Evolutionary conservation across 2,888 invertebrate species (phyloP).

Genomic region (Nemoura dubitans): DNA sequence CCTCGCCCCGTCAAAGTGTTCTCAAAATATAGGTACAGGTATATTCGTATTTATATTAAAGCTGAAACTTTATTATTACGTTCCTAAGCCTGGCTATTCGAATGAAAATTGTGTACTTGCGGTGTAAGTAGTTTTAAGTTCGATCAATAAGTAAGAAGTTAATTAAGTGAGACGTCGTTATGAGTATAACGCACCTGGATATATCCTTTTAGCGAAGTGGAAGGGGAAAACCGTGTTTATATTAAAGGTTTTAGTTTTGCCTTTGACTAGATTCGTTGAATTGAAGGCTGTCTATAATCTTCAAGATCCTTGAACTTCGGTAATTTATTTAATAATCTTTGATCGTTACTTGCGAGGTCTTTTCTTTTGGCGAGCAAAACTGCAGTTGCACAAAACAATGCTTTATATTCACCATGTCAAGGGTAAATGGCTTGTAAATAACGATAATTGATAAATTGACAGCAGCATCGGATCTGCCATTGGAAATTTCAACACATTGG

Average conservation of each 20-base stretch:
- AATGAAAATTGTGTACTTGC: constrained; percentile 4
- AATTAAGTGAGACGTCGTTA: not conserved
- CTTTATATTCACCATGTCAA: not conserved
- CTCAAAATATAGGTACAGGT: not conserved
- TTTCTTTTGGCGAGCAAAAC: not conserved
- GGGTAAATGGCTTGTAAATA: not conserved
- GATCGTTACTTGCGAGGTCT: not conserved
- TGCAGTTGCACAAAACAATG: not conserved
- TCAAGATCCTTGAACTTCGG: not conserved
- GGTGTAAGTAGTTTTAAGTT: not conserved
- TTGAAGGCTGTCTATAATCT: not conserved
- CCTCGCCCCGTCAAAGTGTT: not conserved
- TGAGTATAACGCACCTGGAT: not conserved
- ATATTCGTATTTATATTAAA: not conserved
- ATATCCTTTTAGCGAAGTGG: not conserved
- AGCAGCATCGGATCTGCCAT: not conserved
- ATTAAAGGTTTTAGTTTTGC: not conserved
- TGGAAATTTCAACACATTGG: not conserved
- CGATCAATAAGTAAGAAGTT: not conserved
- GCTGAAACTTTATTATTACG: not conserved
- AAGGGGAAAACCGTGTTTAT: not conserved
- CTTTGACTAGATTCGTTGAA: not conserved
- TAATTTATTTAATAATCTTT: not conserved
- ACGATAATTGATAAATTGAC: not conserved
- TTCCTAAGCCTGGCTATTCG: not conserved